Percentiles rank a stretch among this genome's conserved stretches.
Conservation (phyloP, 1,140 invertebrate species). For the Cydia amplana region DNA sequence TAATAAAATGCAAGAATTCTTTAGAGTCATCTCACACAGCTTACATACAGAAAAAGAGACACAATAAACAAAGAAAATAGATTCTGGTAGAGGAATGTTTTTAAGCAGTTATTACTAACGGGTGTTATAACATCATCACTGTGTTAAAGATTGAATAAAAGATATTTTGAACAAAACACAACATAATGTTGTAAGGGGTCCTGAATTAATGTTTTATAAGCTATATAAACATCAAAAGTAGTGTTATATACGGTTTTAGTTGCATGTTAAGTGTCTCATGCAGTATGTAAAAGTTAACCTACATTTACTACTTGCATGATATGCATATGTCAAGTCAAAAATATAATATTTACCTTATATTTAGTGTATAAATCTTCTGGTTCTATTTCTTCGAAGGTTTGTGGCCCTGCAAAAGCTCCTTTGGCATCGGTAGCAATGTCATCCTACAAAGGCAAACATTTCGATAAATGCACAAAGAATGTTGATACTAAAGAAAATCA, state of each 20-base stretch:
- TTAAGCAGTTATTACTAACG: too few species aligned
- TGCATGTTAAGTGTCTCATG: background rate
- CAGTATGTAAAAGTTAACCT: background rate
- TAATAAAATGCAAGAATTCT: too few species aligned
- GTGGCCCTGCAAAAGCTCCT: constrained; percentile 65
- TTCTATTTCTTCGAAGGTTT: constrained; percentile 86
- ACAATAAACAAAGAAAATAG: too few species aligned
- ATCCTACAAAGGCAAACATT: constrained; percentile 58
- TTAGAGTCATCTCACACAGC: too few species aligned
- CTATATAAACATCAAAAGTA: background rate
- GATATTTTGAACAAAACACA: too few species aligned
- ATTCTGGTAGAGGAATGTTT: too few species aligned
- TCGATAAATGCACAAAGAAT: background rate
- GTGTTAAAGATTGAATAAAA: too few species aligned
- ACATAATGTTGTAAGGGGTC: too few species aligned
- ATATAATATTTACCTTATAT: constrained; percentile 86
- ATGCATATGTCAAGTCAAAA: background rate
- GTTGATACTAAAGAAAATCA: background rate
- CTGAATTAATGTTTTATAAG: too few species aligned
- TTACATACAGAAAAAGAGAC: too few species aligned
- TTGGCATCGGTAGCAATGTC: constrained; percentile 72
- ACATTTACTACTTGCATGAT: background rate
- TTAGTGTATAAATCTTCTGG: constrained; percentile 96
- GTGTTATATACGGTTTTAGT: background rate
- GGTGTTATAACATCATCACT: too few species aligned